Conservation (phyloP, 2,797 vertebrate genomes). For the Danio jaintianensis region DNA sequence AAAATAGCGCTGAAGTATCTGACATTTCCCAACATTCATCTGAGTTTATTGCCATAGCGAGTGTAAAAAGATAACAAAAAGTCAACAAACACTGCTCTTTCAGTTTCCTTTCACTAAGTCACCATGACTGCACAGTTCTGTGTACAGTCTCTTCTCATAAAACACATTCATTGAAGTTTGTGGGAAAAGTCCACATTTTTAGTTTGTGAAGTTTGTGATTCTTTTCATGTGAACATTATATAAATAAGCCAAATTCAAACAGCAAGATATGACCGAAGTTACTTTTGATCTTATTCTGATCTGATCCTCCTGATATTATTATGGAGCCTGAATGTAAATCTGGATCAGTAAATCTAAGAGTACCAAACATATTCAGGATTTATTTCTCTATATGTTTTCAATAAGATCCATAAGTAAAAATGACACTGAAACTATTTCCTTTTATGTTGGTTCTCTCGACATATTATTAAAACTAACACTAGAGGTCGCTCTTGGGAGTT, state of each 20-base stretch:
- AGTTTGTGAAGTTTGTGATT: neutral
- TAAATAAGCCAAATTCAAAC: neutral
- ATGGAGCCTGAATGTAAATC: too few species aligned
- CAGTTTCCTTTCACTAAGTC: neutral
- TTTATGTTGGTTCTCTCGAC: too few species aligned
- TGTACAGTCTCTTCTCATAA: slow-evolving; percentile 34
- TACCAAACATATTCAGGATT: too few species aligned
- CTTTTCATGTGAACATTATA: neutral
- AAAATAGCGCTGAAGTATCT: neutral
- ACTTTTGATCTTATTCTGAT: neutral
- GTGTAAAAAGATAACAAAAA: neutral
- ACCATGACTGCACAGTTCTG: slow-evolving; percentile 24
- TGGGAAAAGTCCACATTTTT: slow-evolving; percentile 1
- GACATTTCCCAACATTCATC: neutral
- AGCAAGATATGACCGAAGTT: neutral
- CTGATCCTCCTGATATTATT: neutral
- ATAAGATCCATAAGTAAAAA: too few species aligned
- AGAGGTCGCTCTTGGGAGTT: too few species aligned
- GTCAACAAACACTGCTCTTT: slow-evolving; percentile 4
- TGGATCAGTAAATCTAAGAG: too few species aligned
- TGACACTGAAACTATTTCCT: too few species aligned
- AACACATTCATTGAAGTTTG: slow-evolving; percentile 36
- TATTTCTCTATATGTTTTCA: too few species aligned
- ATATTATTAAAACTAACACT: too few species aligned
- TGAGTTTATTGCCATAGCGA: neutral